These are phyloP conservation scores for Chelidonichthys spinosus DNA, from an alignment of 2,797 vertebrate species.

Conservation along the genomic window DNA sequence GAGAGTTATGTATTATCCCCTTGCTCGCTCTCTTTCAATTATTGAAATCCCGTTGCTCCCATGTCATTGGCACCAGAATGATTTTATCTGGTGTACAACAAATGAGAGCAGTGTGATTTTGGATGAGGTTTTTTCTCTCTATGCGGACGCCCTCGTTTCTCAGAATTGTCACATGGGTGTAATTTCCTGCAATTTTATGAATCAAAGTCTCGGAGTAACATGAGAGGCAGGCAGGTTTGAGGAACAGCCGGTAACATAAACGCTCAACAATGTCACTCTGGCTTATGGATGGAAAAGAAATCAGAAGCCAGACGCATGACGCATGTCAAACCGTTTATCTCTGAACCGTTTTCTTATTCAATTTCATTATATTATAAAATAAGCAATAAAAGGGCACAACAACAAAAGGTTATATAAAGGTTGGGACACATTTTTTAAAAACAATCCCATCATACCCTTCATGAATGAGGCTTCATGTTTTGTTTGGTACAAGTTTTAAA, in stretches of 20 bases:
- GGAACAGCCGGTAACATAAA: slow-evolving; percentile 20
- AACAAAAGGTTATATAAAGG: background rate
- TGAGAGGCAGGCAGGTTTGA: slow-evolving; percentile 22
- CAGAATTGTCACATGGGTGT: slow-evolving; percentile 47
- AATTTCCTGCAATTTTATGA: slow-evolving; percentile 67
- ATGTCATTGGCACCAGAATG: slow-evolving; percentile 40
- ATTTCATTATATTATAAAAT: background rate
- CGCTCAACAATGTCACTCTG: slow-evolving; percentile 1
- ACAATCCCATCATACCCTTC: too few relatives aligned
- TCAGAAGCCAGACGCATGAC: slow-evolving; percentile 11
- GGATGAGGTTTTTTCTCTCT: slow-evolving; percentile 34
- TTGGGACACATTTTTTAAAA: background rate
- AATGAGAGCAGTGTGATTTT: slow-evolving; percentile 36
- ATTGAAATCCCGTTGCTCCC: slow-evolving; percentile 45
- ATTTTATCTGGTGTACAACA: slow-evolving; percentile 48
- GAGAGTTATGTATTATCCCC: slow-evolving; percentile 38
- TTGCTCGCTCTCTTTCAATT: slow-evolving; percentile 44
- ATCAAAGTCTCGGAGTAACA: slow-evolving; percentile 35
- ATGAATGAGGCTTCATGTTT: background rate
- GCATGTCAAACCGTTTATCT: background rate
- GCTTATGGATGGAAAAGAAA: slow-evolving; percentile 41
- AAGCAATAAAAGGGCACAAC: background rate
- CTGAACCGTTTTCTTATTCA: background rate
- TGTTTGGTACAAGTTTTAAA: background rate
- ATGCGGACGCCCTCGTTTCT: slow-evolving; percentile 22